These are phyloP conservation scores for Caradrina kadenii DNA, from an alignment of 2,888 invertebrate species.

Conservation along the genomic window DNA sequence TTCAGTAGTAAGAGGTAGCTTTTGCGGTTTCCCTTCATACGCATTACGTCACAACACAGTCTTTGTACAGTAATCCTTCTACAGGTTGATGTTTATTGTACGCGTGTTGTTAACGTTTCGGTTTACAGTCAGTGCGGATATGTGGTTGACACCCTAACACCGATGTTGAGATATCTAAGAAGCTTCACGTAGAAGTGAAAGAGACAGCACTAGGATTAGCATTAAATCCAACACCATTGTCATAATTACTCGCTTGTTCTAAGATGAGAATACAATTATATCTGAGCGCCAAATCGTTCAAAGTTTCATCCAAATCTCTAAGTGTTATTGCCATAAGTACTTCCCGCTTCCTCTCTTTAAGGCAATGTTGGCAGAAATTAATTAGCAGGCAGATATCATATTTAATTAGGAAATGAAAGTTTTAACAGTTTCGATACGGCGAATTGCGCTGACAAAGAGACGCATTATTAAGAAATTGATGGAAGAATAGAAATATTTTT, in stretches of 20 bases:
- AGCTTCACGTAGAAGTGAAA: slow-evolving; percentile 16
- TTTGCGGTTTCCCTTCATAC: slow-evolving; percentile 48
- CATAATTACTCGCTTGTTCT: slow-evolving; percentile 37
- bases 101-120: slow-evolving; percentile 32
- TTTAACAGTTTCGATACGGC: background rate
- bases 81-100: slow-evolving; percentile 37
- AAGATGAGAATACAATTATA: slow-evolving; percentile 39
- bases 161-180: slow-evolving; percentile 35
- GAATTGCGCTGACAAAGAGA: slow-evolving; percentile 23
- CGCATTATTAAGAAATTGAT: slow-evolving; percentile 14
- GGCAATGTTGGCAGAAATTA: slow-evolving; percentile 31
- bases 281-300: slow-evolving; percentile 24
- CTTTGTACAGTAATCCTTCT: slow-evolving; percentile 49
- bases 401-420: slow-evolving; percentile 17
- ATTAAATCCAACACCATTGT: slow-evolving; percentile 36
- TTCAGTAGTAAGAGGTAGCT: slow-evolving; percentile 46
- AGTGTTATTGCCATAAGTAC: slow-evolving; percentile 25
- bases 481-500: background rate
- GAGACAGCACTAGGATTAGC: slow-evolving; percentile 33
- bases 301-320: slow-evolving; percentile 36
- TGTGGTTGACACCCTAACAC: slow-evolving; percentile 56
- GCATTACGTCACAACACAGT: slow-evolving; percentile 43
- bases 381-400: slow-evolving; percentile 10
- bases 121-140: slow-evolving; percentile 37
- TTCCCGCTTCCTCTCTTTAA: slow-evolving; percentile 5